A percentile compares a stretch with the other conserved stretches of the same genome.
Conservation (phyloP, 2,113 vertebrate species). For the Cavia porcellus region DNA sequence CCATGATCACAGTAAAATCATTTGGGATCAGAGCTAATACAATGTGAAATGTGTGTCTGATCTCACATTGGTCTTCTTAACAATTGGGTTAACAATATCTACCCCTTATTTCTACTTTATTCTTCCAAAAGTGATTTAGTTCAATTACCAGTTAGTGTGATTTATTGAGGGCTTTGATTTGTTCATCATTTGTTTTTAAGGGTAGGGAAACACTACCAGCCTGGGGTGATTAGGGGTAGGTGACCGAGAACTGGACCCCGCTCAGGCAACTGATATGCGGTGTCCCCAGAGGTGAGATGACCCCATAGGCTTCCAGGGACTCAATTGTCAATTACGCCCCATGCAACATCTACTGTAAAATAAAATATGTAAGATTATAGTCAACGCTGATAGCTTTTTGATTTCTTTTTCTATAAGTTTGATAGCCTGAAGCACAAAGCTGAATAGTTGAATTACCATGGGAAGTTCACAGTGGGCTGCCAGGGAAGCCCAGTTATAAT, state of each 20-base stretch:
- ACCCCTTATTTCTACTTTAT: neutral
- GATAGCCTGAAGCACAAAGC: neutral
- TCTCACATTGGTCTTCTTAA: neutral
- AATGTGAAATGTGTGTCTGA: neutral
- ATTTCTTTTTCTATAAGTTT: neutral
- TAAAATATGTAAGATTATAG: neutral
- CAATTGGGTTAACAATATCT: neutral
- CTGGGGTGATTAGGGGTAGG: neutral
- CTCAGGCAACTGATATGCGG: neutral
- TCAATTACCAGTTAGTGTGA: neutral
- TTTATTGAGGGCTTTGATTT: neutral
- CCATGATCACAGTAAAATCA: neutral
- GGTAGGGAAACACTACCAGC: neutral
- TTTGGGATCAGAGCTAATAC: neutral
- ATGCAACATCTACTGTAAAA: neutral
- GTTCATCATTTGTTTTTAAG: neutral
- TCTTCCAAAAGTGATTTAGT: neutral
- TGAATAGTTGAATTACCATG: neutral
- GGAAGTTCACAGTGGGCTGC: neutral
- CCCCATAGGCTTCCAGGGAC: neutral
- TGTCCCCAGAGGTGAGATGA: accelerated
- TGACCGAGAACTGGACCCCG: neutral
- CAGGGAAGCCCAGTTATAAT: neutral
- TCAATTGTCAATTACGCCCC: neutral
- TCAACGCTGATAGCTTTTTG: neutral